Evolutionary conservation across 2,888 invertebrate genomes (phyloP).

Genomic region (Emmelina monodactyla): DNA sequence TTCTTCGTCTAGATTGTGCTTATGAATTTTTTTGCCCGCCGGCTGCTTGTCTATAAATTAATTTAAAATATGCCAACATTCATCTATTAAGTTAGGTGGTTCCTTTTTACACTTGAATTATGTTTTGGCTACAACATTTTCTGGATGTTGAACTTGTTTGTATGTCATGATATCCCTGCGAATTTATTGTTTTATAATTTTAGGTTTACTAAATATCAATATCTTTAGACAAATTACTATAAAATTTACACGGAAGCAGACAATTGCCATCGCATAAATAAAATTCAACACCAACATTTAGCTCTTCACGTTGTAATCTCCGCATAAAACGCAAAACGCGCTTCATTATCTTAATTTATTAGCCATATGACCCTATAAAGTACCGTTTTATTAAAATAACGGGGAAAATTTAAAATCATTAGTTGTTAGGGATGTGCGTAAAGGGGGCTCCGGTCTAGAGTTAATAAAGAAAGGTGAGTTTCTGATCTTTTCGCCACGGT

Average conservation of each 20-base stretch:
- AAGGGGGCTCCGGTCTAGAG: conserved; percentile 44
- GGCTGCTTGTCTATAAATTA: conserved; percentile 36
- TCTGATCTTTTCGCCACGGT: conserved; percentile 40
- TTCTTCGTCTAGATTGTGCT: conserved; percentile 41
- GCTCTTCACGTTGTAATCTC: too few relatives aligned
- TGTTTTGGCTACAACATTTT: too few relatives aligned
- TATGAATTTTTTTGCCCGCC: conserved; percentile 36
- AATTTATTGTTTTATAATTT: too few relatives aligned
- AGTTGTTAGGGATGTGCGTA: conserved; percentile 45
- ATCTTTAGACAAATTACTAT: too few relatives aligned
- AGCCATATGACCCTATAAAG: conserved; percentile 24
- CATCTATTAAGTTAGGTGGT: too few relatives aligned
- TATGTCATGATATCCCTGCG: too few relatives aligned
- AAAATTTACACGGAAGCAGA: too few relatives aligned
- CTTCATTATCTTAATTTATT: conserved; percentile 21
- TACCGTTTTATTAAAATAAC: conserved; percentile 29
- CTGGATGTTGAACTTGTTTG: too few relatives aligned
- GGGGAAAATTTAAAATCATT: conserved; percentile 49
- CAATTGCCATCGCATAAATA: too few relatives aligned
- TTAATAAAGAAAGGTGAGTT: conserved; percentile 59
- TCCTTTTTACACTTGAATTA: too few relatives aligned
- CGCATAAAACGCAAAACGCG: conserved; percentile 7
- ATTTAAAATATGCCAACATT: conserved; percentile 47
- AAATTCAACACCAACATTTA: too few relatives aligned
- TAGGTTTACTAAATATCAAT: too few relatives aligned